Percentiles rank a stretch among this genome's conserved stretches.
Conservation (phyloP, 1,140 invertebrate genomes). For the Drosophila tsacasi region DNA sequence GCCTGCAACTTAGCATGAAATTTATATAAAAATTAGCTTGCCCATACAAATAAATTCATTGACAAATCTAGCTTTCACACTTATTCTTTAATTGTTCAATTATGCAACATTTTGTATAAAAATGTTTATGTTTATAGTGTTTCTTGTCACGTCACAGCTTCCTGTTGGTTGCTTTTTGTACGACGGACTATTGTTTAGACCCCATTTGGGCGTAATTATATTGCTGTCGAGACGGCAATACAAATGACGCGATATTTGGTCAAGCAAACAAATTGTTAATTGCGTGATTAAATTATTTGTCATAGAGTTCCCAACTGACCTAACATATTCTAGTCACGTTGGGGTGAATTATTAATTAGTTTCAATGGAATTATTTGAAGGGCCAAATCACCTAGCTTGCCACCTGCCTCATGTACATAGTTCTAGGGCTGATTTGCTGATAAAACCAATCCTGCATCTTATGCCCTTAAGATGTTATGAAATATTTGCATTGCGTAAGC, state of each 20-base stretch:
- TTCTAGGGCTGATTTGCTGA: constrained; percentile 1
- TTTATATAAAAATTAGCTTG: background rate
- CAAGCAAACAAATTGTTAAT: constrained; percentile 48
- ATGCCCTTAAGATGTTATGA: background rate
- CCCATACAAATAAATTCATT: background rate
- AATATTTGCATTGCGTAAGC: background rate
- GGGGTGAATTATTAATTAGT: background rate
- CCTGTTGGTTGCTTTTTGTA: constrained; percentile 50
- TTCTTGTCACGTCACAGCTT: constrained; percentile 58
- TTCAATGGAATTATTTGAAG: constrained; percentile 15
- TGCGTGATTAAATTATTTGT: constrained; percentile 34
- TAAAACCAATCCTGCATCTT: background rate
- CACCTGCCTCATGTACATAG: constrained; percentile 25
- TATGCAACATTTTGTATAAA: constrained; percentile 28
- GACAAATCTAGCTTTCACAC: constrained; percentile 23
- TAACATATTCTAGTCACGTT: constrained; percentile 35
- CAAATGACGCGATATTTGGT: constrained; percentile 47
- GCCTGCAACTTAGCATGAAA: background rate
- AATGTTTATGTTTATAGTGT: constrained; percentile 8
- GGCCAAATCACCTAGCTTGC: background rate
- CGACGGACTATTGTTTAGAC: constrained; percentile 52
- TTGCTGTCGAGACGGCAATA: constrained; percentile 65
- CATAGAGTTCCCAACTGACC: background rate
- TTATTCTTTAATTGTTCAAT: constrained; percentile 31
- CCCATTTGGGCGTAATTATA: constrained; percentile 63